Base-by-base conservation (phyloP, 2,797 vertebrate species). In the Coregonus suidteri region DNA sequence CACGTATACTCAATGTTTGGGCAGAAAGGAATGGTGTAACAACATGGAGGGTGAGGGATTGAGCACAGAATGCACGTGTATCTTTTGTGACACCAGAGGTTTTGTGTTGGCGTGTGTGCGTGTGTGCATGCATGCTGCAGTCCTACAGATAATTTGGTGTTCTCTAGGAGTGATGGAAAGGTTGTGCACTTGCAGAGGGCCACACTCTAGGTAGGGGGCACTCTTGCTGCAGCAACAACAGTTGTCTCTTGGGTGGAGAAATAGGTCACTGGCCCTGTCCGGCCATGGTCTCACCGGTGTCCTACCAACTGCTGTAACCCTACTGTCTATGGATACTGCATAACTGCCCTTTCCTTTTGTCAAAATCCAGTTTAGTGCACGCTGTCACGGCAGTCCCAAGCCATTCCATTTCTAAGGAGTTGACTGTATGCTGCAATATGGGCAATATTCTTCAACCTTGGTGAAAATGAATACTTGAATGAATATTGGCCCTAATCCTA, bases 161-260 rank as follows among this genome's bases (percentile, higher is more conserved):
- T 9, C n/a, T 9, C 20, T 64, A n/a, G n/a, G 62, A 65, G 62
- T 34, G 15, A 68, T 47, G 35, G 11, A 16, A 11, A 4, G 4
- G 35, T 14, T 3, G 1, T 64, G 41, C 3, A 67, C 35, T 13
- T 9, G 9, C 34, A 53, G 66, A 37, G 66, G 66, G 66, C 2
- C 67, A 37, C 18, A 9, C 66, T 14, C 59, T 76, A 79, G 77
- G 77, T 66, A 77, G 77, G 77, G 79, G 81, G 25, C 25, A 37
- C 74, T 80, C 51, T 78, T 53, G 74, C 70, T 78, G 53, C 74
- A 84, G 72, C 18, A 81, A 70, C 7, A 30, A 56, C 18, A 51
- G 1, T 18, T 64, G 41, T 51, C 59, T 78, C 37, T 6, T 34
- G 65, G 56, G n/a, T 56, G 6, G 69, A 30, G 25, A 64, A 65